phyloP scores from a whole-genome alignment of 2,888 invertebrate genomes.

The Neoascia interrupta region DNA sequence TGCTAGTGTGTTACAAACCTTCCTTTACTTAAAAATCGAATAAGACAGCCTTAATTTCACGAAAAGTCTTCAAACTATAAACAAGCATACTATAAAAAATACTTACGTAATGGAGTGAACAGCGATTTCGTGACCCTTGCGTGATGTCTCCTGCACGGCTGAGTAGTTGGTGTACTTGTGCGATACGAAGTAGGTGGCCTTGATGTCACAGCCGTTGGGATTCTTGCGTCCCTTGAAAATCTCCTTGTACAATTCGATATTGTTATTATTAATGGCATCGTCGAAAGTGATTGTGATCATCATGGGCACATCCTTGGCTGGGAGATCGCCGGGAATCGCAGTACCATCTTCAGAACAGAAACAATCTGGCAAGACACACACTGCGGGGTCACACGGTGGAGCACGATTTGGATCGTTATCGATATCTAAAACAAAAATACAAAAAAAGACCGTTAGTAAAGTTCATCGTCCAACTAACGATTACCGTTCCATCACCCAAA shows the following conservation, averaged over 20 bases:
- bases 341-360: slow-evolving; percentile 97
- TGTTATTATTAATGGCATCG: slow-evolving; percentile 96
- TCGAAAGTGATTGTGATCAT: slow-evolving; percentile 97
- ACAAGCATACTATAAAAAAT: slow-evolving; percentile 19
- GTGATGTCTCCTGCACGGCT: slow-evolving; percentile 93
- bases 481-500: slow-evolving; percentile 31
- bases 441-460: slow-evolving; percentile 9
- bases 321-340: slow-evolving; percentile 90
- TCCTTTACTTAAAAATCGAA: slow-evolving; percentile 34
- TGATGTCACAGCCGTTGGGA: slow-evolving; percentile 96
- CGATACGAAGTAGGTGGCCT: slow-evolving; percentile 94
- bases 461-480: slow-evolving; percentile 48
- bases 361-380: slow-evolving; percentile 94
- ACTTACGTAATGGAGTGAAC: slow-evolving; percentile 96
- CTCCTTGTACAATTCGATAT: slow-evolving; percentile 95
- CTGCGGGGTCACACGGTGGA: slow-evolving; percentile 91
- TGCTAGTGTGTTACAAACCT: slow-evolving; percentile 19
- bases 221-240: slow-evolving; percentile 95
- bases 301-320: slow-evolving; percentile 92
- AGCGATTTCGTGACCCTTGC: slow-evolving; percentile 95
- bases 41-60: slow-evolving; percentile 7
- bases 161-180: slow-evolving; percentile 97
- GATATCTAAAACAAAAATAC: slow-evolving; percentile 84
- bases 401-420: slow-evolving; percentile 96
- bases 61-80: slow-evolving; percentile 39